phyloP scores from a whole-genome alignment of 2,797 vertebrate species.

The Amniataba percoides region DNA sequence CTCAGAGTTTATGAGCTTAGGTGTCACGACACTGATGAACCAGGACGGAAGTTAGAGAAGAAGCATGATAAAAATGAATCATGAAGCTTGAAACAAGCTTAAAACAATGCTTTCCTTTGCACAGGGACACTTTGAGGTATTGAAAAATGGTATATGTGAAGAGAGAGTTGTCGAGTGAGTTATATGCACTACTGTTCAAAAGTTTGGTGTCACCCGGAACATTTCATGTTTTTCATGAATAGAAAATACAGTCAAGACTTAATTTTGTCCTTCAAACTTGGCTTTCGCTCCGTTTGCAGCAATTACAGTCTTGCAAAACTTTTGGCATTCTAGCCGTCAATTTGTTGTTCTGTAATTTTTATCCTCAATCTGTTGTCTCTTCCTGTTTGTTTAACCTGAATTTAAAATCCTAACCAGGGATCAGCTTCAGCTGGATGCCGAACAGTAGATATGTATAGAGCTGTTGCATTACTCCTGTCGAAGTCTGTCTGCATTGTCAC shows the following conservation, averaged over 20 bases:
- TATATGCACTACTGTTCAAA: no score
- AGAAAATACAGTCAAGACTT: no score
- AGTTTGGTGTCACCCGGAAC: no score
- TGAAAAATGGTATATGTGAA: not conserved
- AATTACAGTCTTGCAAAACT: no score
- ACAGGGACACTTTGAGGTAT: not conserved
- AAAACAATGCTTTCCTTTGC: not conserved
- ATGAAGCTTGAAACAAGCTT: no score
- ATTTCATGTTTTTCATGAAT: no score
- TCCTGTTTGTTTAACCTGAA: not conserved
- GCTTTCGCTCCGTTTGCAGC: no score
- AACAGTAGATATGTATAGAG: not conserved
- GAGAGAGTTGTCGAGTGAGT: no score
- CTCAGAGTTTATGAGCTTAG: conserved; percentile 36
- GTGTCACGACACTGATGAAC: not conserved
- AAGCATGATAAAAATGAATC: not conserved
- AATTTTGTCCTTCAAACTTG: no score
- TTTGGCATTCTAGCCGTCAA: no score
- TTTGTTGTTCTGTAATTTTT: not conserved
- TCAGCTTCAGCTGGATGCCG: not conserved
- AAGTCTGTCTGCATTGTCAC: not conserved
- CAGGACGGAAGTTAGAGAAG: conserved; percentile 7
- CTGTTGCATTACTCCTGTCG: no score
- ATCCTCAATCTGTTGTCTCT: no score
- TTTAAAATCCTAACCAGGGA: not conserved